Evolutionary conservation across 1,140 invertebrate genomes (phyloP).

Genomic region (Lucilia cuprina): DNA sequence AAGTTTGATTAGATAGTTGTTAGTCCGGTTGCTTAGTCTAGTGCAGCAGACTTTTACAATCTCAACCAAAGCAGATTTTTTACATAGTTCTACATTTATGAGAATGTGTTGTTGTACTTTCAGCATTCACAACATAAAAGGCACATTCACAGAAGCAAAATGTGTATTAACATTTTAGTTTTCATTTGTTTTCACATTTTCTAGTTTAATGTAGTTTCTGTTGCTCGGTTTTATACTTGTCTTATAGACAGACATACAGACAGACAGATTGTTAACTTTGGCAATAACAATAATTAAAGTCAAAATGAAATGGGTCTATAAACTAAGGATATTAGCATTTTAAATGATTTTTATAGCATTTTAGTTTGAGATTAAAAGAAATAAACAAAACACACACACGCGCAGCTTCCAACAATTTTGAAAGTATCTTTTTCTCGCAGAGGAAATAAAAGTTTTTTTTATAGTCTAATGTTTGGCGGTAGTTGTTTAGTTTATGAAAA

Average conservation of each 20-base stretch:
- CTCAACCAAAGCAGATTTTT: neutral
- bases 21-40: neutral
- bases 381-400: neutral
- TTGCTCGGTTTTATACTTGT: neutral
- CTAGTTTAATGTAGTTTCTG: neutral
- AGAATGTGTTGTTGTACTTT: too few relatives aligned
- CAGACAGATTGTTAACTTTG: conserved; percentile 59
- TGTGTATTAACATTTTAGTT: neutral
- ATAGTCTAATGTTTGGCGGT: too few relatives aligned
- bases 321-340: conserved; percentile 57
- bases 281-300: conserved; percentile 62
- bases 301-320: conserved; percentile 60
- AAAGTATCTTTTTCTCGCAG: neutral
- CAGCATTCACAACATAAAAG: neutral
- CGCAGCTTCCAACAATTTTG: neutral
- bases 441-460: too few relatives aligned
- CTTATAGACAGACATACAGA: conserved; percentile 41
- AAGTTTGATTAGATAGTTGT: conserved; percentile 32
- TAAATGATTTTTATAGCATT: conserved; percentile 52
- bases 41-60: neutral
- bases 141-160: neutral
- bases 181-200: neutral
- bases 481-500: conserved; percentile 18
- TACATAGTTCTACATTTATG: neutral
- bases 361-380: neutral